These are phyloP conservation scores for Strongylocentrotus purpuratus DNA, from an alignment of 35 echinoderm and acorn worm genomes.

Conservation along the genomic window DNA sequence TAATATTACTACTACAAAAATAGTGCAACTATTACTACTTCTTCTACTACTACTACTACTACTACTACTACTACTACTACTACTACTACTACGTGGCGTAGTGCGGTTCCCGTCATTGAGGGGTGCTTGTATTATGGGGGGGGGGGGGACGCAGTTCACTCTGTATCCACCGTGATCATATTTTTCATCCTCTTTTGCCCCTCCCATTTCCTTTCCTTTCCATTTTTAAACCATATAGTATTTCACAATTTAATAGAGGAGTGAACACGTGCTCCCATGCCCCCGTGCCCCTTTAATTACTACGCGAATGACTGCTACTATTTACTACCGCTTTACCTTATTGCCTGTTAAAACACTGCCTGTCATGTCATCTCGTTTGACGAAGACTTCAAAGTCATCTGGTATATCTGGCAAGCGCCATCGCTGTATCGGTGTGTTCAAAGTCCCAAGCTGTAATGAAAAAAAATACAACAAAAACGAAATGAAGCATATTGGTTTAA, in stretches of 20 bases:
- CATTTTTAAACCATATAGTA: too few relatives aligned
- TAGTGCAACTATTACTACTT: not conserved
- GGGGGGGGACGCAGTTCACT: too few relatives aligned
- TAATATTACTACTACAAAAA: not conserved
- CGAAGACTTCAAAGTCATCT: slow-evolving; percentile 62
- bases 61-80: not conserved
- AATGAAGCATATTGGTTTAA: too few relatives aligned
- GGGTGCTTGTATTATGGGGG: too few relatives aligned
- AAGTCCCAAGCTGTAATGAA: slow-evolving; percentile 31
- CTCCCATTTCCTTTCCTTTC: too few relatives aligned
- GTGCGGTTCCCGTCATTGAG: too few relatives aligned
- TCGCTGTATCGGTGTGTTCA: slow-evolving; percentile 61
- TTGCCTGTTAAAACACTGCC: slow-evolving; percentile 62
- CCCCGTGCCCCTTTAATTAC: too few relatives aligned
- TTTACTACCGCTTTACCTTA: slow-evolving; percentile 50
- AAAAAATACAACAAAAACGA: not conserved
- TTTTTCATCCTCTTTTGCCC: too few relatives aligned
- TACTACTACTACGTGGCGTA: not conserved
- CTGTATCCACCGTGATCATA: too few relatives aligned
- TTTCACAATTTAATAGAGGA: too few relatives aligned
- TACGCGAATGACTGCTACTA: not conserved
- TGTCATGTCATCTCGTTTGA: slow-evolving; percentile 81
- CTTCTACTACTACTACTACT: slow-evolving; percentile 4
- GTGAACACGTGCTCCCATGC: too few relatives aligned
- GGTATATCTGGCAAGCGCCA: slow-evolving; percentile 74